A percentile compares a stretch with the other conserved stretches of the same genome.
These are phyloP conservation scores for Argyrosomus japonicus DNA, from an alignment of 2,113 vertebrate species.

Conservation along the genomic window DNA sequence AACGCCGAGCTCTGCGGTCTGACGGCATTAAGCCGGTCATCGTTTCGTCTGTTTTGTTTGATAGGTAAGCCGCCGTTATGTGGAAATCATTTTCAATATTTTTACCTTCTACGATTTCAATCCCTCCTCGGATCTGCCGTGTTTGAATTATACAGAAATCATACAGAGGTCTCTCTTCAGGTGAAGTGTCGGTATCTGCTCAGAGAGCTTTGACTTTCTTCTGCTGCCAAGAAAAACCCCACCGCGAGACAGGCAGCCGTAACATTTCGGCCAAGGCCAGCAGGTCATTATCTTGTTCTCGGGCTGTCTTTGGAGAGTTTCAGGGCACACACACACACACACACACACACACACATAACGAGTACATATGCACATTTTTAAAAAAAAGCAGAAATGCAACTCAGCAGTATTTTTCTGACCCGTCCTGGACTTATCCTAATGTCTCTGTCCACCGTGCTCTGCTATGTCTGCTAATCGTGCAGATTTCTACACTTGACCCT, in stretches of 20 bases:
- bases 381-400: not conserved
- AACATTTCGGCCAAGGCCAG: slow-evolving; percentile 47
- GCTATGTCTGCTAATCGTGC: not conserved
- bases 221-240: slow-evolving; percentile 7
- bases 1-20: slow-evolving; percentile 35
- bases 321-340: slow-evolving; percentile 11
- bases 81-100: not conserved
- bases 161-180: not conserved
- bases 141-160: slow-evolving; percentile 20
- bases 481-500: not conserved
- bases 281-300: slow-evolving; percentile 58
- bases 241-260: slow-evolving; percentile 27
- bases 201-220: slow-evolving; percentile 29
- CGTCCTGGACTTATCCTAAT: not conserved
- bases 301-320: slow-evolving; percentile 59
- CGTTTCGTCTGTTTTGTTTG: not conserved
- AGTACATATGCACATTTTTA: not conserved
- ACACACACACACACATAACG: not conserved
- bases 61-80: not conserved
- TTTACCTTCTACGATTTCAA: not conserved
- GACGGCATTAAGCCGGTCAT: slow-evolving; percentile 9
- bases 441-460: not conserved
- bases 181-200: not conserved
- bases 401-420: slow-evolving; percentile 14
- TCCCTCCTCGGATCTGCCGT: not conserved